Base-by-base conservation (phyloP, 2,888 invertebrate species). In the Azorinus chamasolen region DNA sequence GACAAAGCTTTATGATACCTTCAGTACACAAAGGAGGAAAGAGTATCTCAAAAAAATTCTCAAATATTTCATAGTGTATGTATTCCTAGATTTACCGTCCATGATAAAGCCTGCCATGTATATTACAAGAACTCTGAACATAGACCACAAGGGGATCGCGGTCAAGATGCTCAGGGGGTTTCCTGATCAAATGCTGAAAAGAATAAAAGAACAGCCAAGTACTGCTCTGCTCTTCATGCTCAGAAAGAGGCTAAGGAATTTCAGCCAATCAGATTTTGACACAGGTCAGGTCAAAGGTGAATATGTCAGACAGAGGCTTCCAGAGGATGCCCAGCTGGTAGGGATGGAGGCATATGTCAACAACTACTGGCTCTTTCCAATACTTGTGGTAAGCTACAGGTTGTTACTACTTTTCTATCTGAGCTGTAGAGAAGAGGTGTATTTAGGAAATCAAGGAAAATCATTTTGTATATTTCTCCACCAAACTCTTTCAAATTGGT, bases 361-460 rank as follows among this genome's bases (percentile, higher is more conserved):
- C 62, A 92, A 92, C 78, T 91, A 91, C 74, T 93, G 93, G 93
- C 88, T 93, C 39, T 93, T 91, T 81, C 93, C 93, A 8, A 87
- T 93, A 50, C 43, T 93, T 20, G 91, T 92, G 85, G 93, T 93
- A 83, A 87, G 91, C 87, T 32, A 32, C 14, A 39, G 10, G 10
- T 41, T 41, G 16, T 41, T 10, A 12, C 16, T 12, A 12, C 41
- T 41, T 16, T 41, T 41, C 16, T 41, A 10, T 16, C 16, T 41
- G 16, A 12, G 10, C 16, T 10, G 41, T 10, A 41, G 41, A 16
- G 41, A 16, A 41, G 41, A 16, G 10, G 41, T 12, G 16, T 16
- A 41, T 10, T 41, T n/a, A n/a, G n/a, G n/a, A n/a, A n/a, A n/a
- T n/a, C n/a, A n/a, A n/a, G n/a, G n/a, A n/a, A n/a, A n/a, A n/a